phyloP scores from a whole-genome alignment of 1,140 invertebrate genomes.

The Maconellicoccus hirsutus region DNA sequence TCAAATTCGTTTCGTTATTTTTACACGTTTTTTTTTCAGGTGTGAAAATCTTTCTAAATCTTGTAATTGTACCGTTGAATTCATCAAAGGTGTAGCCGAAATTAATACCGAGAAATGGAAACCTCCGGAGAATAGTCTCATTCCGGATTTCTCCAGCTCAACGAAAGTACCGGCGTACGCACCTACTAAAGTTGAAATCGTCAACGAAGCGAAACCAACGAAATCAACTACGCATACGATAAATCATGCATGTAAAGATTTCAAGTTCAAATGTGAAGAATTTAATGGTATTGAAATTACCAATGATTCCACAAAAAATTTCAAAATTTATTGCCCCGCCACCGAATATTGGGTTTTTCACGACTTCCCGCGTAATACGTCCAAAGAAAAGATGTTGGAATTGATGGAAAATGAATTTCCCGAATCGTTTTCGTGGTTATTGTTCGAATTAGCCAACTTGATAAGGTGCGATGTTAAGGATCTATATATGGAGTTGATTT shows the following conservation, averaged over 20 bases:
- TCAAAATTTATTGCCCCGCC: not conserved
- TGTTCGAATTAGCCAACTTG: not conserved
- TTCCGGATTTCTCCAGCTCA: not conserved
- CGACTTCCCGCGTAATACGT: not conserved
- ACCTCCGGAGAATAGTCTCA: not conserved
- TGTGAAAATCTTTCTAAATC: not conserved
- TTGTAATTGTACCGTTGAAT: not conserved
- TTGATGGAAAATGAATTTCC: not conserved
- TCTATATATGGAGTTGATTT: not conserved
- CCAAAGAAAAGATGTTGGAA: not conserved
- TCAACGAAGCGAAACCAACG: not conserved
- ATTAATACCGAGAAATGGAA: not conserved
- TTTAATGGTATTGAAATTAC: not conserved
- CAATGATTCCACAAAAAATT: not conserved
- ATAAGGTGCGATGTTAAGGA: not conserved
- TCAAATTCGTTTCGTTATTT: not conserved
- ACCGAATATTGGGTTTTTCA: slow-evolving; percentile 1
- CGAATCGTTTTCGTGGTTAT: not conserved
- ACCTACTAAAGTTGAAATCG: not conserved
- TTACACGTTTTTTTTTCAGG: not conserved
- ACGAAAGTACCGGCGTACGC: not conserved
- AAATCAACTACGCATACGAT: not conserved
- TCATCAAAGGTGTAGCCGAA: not conserved
- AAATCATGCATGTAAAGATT: not conserved
- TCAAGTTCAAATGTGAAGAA: not conserved